Evolutionary conservation across 2,797 vertebrate genomes (phyloP).

Genomic region (Tiaroga cobitis): DNA sequence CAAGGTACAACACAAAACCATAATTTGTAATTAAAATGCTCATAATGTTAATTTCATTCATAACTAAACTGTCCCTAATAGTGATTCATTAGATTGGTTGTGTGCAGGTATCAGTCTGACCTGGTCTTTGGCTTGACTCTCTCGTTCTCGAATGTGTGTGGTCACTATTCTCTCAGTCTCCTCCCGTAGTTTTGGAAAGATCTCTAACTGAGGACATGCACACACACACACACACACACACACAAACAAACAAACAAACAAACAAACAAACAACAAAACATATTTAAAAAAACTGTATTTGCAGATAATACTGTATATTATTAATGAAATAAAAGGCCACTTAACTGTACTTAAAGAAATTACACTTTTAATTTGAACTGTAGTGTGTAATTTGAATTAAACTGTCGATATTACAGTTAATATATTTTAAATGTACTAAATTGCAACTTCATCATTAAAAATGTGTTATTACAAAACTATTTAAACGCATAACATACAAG

Average conservation of each 20-base stretch:
- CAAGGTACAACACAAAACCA: neutral
- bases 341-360: neutral
- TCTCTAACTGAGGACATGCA: constrained; percentile 77
- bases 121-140: constrained; percentile 91
- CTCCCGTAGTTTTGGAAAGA: constrained; percentile 87
- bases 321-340: neutral
- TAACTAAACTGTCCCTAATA: neutral
- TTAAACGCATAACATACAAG: too few species aligned
- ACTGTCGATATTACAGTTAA: neutral
- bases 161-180: constrained; percentile 89
- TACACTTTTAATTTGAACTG: neutral
- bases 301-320: neutral
- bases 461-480: neutral
- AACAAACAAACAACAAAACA: too few species aligned
- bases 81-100: neutral
- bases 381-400: neutral
- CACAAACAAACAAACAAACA: too few species aligned
- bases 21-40: neutral
- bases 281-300: neutral
- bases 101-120: constrained; percentile 66
- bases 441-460: neutral
- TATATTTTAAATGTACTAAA: neutral
- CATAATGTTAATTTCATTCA: neutral
- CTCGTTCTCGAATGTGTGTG: constrained; percentile 85
- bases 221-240: neutral